Conservation (phyloP, 2,113 vertebrate species). For the Antidorcas marsupialis region DNA sequence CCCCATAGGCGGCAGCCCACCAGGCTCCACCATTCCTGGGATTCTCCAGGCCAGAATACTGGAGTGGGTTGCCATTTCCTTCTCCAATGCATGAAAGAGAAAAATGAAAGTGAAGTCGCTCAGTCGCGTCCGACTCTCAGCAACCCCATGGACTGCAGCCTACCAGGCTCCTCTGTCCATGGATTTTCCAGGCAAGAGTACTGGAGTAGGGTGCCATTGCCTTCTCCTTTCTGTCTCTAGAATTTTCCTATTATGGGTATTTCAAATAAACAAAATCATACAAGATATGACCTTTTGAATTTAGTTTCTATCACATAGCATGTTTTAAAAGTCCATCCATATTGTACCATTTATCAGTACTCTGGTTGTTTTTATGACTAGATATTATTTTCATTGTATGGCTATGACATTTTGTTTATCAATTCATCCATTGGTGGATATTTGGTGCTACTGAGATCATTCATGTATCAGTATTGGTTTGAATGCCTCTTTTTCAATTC, state of each 20-base stretch:
- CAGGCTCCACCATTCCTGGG: no score
- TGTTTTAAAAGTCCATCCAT: background rate
- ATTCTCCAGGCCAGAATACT: no score
- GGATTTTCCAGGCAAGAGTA: no score
- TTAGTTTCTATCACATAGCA: background rate
- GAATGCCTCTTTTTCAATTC: background rate
- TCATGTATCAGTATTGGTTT: background rate
- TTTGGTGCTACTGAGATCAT: background rate
- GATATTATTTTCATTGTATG: background rate
- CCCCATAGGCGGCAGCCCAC: no score
- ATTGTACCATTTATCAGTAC: background rate
- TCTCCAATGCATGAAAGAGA: no score
- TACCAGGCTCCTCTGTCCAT: no score
- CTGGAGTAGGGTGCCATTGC: no score
- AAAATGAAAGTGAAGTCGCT: no score
- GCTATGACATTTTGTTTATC: background rate
- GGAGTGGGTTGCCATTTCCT: no score
- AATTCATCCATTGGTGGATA: background rate
- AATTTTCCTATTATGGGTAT: background rate
- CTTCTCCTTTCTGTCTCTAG: background rate
- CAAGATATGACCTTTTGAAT: background rate
- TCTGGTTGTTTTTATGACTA: background rate
- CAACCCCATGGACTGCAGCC: no score
- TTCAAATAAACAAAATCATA: background rate
- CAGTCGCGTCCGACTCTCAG: no score